phyloP scores from a whole-genome alignment of 2,888 invertebrate species.

The Melangyna quadrimaculata region DNA sequence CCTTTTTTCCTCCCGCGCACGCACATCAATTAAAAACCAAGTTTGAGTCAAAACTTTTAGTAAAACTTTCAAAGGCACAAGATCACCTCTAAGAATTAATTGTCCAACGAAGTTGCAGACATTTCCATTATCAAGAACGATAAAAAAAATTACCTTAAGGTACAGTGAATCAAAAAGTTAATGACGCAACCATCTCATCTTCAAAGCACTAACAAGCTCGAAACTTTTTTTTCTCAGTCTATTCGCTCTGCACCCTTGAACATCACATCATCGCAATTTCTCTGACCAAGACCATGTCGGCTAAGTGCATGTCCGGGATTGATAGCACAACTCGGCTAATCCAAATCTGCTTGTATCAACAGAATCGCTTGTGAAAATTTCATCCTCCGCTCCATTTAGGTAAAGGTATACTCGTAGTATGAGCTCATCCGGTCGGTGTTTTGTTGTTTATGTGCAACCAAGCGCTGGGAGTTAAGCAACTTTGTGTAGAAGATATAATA shows the following conservation, averaged over 20 bases:
- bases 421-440: constrained; percentile 44
- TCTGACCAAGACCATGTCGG: constrained; percentile 44
- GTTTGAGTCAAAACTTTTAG: too few species aligned
- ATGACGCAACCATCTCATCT: constrained; percentile 18
- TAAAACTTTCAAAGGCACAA: neutral
- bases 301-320: constrained; percentile 62
- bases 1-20: too few species aligned
- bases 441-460: constrained; percentile 59
- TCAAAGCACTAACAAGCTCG: neutral
- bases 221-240: neutral
- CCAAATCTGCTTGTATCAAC: constrained; percentile 65
- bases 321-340: constrained; percentile 64
- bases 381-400: neutral
- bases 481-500: neutral
- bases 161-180: constrained; percentile 50
- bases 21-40: too few species aligned
- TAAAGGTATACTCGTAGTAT: too few species aligned
- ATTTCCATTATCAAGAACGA: constrained; percentile 31
- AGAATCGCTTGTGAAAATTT: constrained; percentile 46
- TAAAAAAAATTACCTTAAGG: neutral
- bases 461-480: constrained; percentile 3
- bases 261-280: constrained; percentile 22
- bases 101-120: constrained; percentile 38
- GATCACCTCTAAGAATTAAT: constrained; percentile 1
- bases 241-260: neutral